Conservation (phyloP, 2,797 vertebrate genomes). For the Pristis pectinata region DNA sequence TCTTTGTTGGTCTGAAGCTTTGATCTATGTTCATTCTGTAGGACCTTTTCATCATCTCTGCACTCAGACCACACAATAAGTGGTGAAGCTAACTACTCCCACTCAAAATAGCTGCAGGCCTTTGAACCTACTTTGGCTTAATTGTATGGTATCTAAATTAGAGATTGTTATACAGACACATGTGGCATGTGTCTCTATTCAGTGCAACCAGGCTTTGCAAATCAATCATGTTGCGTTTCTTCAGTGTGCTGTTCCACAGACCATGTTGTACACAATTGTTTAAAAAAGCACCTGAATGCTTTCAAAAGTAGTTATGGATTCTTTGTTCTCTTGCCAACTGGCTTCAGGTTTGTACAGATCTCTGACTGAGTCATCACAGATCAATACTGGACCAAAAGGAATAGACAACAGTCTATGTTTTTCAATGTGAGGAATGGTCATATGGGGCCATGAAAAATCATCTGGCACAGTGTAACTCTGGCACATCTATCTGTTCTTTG, state of each 20-base stretch:
- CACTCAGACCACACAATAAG: conserved; percentile 31
- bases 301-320: not conserved
- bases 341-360: conserved; percentile 8
- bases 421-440: not conserved
- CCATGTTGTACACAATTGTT: not conserved
- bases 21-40: conserved; percentile 28
- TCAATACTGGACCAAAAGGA: not conserved
- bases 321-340: conserved; percentile 15
- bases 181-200: conserved; percentile 15
- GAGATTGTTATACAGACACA: conserved; percentile 24
- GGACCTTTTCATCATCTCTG: conserved; percentile 31
- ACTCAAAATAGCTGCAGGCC: conserved; percentile 25
- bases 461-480: not conserved
- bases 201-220: conserved; percentile 3
- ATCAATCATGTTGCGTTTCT: conserved; percentile 14
- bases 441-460: not conserved
- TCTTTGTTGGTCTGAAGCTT: not conserved
- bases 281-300: conserved; percentile 13
- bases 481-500: not conserved
- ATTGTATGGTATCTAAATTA: conserved; percentile 35
- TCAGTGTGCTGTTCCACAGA: not conserved
- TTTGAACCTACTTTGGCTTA: conserved; percentile 30
- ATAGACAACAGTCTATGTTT: not conserved
- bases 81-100: conserved; percentile 21
- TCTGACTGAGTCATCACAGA: conserved; percentile 8